These are phyloP conservation scores for Lasiurus borealis DNA, from an alignment of 2,113 vertebrate genomes.

Conservation along the genomic window DNA sequence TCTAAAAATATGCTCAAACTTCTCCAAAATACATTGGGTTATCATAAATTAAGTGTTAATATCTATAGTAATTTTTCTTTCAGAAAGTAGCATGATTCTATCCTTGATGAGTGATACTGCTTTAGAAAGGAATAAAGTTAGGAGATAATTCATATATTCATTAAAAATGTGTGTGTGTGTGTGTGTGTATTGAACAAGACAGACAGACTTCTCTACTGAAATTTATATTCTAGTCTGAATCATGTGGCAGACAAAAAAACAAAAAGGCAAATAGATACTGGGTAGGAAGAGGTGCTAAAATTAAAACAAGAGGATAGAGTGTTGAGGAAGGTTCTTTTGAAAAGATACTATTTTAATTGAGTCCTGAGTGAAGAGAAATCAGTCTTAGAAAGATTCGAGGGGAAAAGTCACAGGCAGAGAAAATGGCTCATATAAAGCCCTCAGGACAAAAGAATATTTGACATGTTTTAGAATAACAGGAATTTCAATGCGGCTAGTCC, in stretches of 20 bases:
- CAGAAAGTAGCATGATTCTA: neutral
- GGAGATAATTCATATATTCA: neutral
- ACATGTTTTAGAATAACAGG: neutral
- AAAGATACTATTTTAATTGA: slow-evolving; percentile 1
- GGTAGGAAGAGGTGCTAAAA: neutral
- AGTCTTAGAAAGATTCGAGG: neutral
- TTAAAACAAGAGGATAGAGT: neutral
- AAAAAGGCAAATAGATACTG: neutral
- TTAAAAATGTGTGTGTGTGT: neutral
- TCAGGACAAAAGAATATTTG: neutral
- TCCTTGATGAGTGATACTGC: neutral
- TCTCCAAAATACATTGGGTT: neutral
- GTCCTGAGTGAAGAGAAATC: slow-evolving; percentile 13
- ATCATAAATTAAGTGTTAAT: slow-evolving; percentile 10
- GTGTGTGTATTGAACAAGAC: neutral
- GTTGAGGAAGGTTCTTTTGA: slow-evolving; percentile 5
- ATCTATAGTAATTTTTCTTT: neutral
- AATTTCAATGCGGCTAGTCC: neutral
- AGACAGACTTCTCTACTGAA: slow-evolving; percentile 15
- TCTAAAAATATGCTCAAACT: slow-evolving; percentile 25
- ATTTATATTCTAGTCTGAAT: slow-evolving; percentile 48
- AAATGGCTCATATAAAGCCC: neutral
- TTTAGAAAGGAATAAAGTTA: slow-evolving; percentile 52
- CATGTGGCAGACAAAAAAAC: neutral
- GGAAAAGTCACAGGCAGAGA: neutral